Conservation (phyloP, 92 coral and sea anemone species). For the Montipora capitata region DNA sequence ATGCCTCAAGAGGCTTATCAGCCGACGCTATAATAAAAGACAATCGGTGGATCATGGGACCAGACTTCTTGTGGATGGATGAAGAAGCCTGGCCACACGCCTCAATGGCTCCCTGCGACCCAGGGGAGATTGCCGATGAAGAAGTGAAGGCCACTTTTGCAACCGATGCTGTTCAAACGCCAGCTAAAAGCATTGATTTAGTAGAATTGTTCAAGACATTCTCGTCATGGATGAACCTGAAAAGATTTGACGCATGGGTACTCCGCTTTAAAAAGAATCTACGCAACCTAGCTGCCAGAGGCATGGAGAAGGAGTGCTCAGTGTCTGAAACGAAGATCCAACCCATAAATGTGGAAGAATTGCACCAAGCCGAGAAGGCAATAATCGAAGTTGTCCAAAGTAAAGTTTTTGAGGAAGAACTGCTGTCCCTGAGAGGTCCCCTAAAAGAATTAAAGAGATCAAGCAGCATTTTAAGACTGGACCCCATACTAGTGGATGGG, state of each 20-base stretch:
- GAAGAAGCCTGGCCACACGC: slow-evolving; percentile 42
- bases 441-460: slow-evolving; percentile 25
- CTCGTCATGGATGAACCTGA: slow-evolving; percentile 45
- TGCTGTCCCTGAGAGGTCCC: background rate
- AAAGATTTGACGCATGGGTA: slow-evolving; percentile 32
- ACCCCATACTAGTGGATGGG: slow-evolving; percentile 54
- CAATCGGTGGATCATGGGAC: too few species aligned
- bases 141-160: background rate
- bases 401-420: background rate
- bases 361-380: background rate
- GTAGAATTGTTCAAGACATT: background rate
- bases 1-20: too few species aligned
- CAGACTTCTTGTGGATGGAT: slow-evolving; percentile 46
- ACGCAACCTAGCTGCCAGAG: background rate
- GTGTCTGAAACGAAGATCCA: background rate
- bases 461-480: slow-evolving; percentile 41
- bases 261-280: slow-evolving; percentile 29
- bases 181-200: background rate
- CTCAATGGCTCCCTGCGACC: background rate
- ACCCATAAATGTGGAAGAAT: background rate
- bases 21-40: too few species aligned
- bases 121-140: background rate
- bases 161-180: background rate
- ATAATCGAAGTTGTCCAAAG: background rate
- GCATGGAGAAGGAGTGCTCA: background rate